phyloP scores from a whole-genome alignment of 1,140 invertebrate species.

The Propsilocerus akamusi region DNA sequence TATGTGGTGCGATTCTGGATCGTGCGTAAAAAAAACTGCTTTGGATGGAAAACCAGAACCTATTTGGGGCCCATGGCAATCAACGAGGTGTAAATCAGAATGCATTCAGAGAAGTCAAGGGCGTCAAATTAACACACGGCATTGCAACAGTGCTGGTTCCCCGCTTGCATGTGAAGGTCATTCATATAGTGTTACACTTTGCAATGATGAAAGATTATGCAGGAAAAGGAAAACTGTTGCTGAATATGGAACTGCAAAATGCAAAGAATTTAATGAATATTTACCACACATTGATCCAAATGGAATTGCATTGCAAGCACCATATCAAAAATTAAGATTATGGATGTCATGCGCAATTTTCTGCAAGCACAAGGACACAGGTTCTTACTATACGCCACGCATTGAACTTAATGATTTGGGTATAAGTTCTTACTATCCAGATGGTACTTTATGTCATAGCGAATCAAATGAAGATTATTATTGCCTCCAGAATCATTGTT shows the following conservation, averaged over 20 bases:
- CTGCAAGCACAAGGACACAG: conserved; percentile 39
- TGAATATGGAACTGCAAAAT: conserved; percentile 40
- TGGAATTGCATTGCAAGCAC: conserved; percentile 43
- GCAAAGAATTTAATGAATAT: conserved; percentile 34
- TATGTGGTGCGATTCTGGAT: conserved; percentile 45
- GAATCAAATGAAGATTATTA: conserved; percentile 42
- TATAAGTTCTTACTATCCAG: conserved; percentile 54
- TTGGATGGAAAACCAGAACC: conserved; percentile 13
- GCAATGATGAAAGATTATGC: conserved; percentile 39
- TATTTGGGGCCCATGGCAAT: conserved; percentile 41
- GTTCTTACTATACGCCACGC: conserved; percentile 50
- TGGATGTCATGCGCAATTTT: conserved; percentile 65
- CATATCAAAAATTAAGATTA: conserved; percentile 41
- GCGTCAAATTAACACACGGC: conserved; percentile 28
- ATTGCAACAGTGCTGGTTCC: conserved; percentile 32
- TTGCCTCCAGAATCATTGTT: conserved; percentile 51
- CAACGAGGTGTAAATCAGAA: conserved; percentile 38
- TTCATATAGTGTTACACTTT: conserved; percentile 38
- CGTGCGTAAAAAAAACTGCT: conserved; percentile 26
- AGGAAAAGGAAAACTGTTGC: conserved; percentile 27
- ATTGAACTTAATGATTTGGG: conserved; percentile 52
- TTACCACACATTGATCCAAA: conserved; percentile 37
- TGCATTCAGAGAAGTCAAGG: conserved; percentile 43
- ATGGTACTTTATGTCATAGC: conserved; percentile 61
- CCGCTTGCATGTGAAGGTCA: conserved; percentile 39